Evolutionary conservation across 2,797 vertebrate species (phyloP).

Genomic region (Chelon labrosus): DNA sequence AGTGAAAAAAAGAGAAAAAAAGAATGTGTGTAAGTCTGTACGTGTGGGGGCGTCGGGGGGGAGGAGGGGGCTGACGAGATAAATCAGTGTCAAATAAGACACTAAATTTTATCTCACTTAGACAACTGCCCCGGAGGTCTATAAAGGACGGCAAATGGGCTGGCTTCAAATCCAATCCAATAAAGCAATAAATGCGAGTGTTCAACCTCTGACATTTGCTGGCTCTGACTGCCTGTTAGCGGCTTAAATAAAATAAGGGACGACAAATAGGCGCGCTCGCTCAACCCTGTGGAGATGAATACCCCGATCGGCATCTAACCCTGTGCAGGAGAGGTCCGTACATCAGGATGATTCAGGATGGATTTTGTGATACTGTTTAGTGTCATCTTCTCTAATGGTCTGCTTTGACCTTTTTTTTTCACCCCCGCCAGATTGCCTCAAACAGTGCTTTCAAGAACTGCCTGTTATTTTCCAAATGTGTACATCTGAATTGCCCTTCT

Average conservation of each 20-base stretch:
- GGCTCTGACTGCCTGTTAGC: conserved; percentile 50
- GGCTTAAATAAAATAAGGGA: conserved; percentile 52
- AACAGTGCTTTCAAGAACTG: neutral
- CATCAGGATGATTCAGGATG: neutral
- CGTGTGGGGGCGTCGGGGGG: conserved; percentile 21
- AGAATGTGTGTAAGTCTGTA: conserved; percentile 12
- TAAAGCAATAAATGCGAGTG: conserved; percentile 55
- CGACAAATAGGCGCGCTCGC: conserved; percentile 17
- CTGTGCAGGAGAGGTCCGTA: neutral
- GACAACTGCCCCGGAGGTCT: conserved; percentile 64
- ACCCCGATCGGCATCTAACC: conserved; percentile 19
- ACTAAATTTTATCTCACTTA: conserved; percentile 68
- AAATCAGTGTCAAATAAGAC: conserved; percentile 75
- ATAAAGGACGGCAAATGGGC: conserved; percentile 44
- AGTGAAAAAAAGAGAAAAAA: conserved; percentile 15
- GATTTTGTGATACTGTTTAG: neutral
- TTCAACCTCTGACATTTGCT: conserved; percentile 68
- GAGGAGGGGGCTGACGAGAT: conserved; percentile 59
- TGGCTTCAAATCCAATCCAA: conserved; percentile 62
- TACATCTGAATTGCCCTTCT: neutral
- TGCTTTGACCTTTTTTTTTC: neutral
- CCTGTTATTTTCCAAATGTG: neutral
- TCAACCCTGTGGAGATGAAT: conserved; percentile 21
- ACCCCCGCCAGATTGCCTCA: conserved; percentile 1
- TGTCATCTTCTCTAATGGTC: conserved; percentile 7